Base-by-base conservation (phyloP, 1,140 invertebrate genomes). In the Pygmarrhopalites habei region DNA sequence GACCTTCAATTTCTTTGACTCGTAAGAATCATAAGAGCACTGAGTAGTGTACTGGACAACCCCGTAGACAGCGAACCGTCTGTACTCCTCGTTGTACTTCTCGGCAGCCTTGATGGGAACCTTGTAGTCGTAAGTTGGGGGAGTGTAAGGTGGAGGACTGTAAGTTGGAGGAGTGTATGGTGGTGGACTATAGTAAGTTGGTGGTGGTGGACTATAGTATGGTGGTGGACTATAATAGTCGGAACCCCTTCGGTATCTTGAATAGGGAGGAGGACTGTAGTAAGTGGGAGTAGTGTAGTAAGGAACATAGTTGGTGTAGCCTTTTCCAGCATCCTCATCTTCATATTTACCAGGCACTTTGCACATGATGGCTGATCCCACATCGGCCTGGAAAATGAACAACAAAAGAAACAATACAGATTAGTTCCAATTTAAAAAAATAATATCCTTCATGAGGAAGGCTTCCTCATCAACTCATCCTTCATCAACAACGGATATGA, bases 291-390 rank as follows among this genome's bases (percentile, higher is more conserved):
- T 30, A n/a, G n/a, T n/a, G 29, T 69, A 69, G 19, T 39, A n/a
- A n/a, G 62, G 53, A 17, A 43, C 28, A 39, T 59, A 62, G 5
- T 57, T 52, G 17, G 53, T 41, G 23, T 65, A 65, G n/a, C 39
- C 19, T 28, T 60, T 30, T 15, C 56, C 57, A 25, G 39, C 29
- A 35, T 59, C 30, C 29, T 65, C 64, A 15, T 70, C 65, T 35
- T 62, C 65, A 28, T 65, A 67, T 23, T 62, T 66, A 10, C 56
- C 55, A 29, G 56, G 44, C 3, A 70, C 65, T 26, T 64, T 43
- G 25, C 68, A 70, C 65, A 67, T 67, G 47, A 70, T 62, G n/a
- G 68, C 58, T 19, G 65, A 61, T 32, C 68, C 68, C 14, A 65
- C 32, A 43, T 70, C 68, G 55, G 68, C 68, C 68, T 70, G 47